A percentile compares a stretch with the other conserved stretches of the same genome.
Conservation (phyloP, 2,797 vertebrate genomes). For the Enteromius afrohamiltoni region DNA sequence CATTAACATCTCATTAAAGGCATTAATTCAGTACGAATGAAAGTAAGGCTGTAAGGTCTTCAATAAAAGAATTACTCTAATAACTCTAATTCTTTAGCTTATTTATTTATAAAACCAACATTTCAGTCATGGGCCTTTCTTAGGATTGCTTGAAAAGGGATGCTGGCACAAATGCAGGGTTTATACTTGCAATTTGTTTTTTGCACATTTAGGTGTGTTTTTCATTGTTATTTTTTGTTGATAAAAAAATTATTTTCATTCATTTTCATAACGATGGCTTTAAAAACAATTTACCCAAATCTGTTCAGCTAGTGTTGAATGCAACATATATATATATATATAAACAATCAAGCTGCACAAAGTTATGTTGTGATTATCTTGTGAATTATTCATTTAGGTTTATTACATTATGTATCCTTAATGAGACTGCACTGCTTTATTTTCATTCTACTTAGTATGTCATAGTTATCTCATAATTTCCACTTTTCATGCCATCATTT, state of each 20-base stretch:
- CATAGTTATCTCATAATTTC: neutral
- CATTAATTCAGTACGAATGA: neutral
- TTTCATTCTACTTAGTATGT: neutral
- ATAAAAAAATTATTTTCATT: neutral
- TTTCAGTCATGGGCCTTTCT: neutral
- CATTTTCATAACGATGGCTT: neutral
- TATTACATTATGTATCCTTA: neutral
- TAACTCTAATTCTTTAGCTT: neutral
- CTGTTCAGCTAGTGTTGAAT: neutral
- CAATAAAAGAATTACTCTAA: neutral
- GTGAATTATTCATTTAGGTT: neutral
- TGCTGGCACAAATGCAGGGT: neutral
- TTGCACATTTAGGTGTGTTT: neutral
- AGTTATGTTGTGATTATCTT: neutral
- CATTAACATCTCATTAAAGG: neutral
- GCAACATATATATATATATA: neutral
- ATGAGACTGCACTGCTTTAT: neutral
- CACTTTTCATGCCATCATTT: neutral
- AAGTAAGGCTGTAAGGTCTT: neutral
- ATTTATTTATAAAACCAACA: neutral
- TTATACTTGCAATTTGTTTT: neutral
- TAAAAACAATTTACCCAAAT: neutral
- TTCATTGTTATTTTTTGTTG: neutral
- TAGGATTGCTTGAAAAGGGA: neutral
- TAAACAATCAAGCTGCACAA: neutral